Percentiles rank a stretch among this genome's conserved stretches.
Conservation (phyloP, 2,888 invertebrate genomes). For the Crematogaster levior region DNA sequence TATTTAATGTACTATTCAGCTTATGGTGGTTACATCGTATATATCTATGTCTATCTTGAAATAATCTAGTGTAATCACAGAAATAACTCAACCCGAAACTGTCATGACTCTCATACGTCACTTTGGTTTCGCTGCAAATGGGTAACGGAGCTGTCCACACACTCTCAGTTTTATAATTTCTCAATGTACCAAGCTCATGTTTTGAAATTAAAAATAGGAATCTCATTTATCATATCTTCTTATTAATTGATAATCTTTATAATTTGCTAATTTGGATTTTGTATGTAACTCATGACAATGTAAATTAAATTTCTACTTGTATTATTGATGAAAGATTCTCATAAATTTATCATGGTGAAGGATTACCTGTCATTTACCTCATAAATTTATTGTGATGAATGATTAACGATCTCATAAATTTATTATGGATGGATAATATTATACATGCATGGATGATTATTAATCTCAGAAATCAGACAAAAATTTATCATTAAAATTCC, state of each 20-base stretch:
- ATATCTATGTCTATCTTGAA: constrained; percentile 8
- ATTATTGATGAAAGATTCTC: background rate
- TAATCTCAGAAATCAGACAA: background rate
- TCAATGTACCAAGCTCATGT: background rate
- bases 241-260: background rate
- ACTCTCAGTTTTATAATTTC: background rate
- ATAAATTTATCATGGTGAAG: too few relatives aligned
- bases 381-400: too few relatives aligned
- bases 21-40: background rate
- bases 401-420: background rate
- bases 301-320: background rate
- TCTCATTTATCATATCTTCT: background rate
- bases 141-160: background rate
- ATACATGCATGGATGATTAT: background rate
- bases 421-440: background rate
- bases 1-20: background rate
- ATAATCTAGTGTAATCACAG: constrained; percentile 29
- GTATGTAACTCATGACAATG: background rate
- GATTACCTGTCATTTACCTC: too few relatives aligned
- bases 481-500: background rate
- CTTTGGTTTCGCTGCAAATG: constrained; percentile 17
- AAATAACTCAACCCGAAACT: constrained; percentile 28
- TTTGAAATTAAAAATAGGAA: background rate
- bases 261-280: too few relatives aligned
- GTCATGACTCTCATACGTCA: constrained; percentile 21